Evolutionary conservation across 2,888 invertebrate genomes (phyloP), one percentile per base, ranked within the genome.

Genomic region (Carabus problematicus): DNA sequence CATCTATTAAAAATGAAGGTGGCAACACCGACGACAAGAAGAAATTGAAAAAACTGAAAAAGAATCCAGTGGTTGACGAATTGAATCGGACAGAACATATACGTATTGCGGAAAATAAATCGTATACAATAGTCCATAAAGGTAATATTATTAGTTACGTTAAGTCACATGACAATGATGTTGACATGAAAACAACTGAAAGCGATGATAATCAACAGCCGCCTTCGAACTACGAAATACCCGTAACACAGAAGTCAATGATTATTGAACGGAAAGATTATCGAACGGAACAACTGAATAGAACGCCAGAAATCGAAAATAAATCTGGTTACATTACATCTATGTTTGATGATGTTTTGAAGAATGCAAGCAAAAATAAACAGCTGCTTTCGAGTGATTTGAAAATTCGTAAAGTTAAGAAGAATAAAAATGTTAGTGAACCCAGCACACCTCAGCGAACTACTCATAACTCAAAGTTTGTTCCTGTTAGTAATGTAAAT

Each of bases 141-240:
- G 56, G 55, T 39, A 69, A 69, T 56, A 12, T 12, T 62, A 18
- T 62, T 29, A 62, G 56, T 45, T 69, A 69, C 45, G 56, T 69
- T 12, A 69, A 69, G 55, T 61, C 62, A 40, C 59, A 62, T 69
- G 69, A 69, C 56, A 69, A 62, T 55, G 69, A 69, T 62, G 60
- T 67, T 11, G 55, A 62, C 45, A 54, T 67, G 40, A 67, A 67
- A 67, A 52, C 59, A 52, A 61, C 69, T 8, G 62, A 69, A 55
- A 69, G 69, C 56, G 69, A 69, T 62, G 69, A 69, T 69, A 61
- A 69, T 62, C 69, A 62, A 42, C 60, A 68, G 60, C 19, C 52
- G 1, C 58, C 47, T 12, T 49, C 39, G 42, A 41, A 54, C 7
- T 11, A 45, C 14, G n/a, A 14, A 45, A 6, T 45, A 40, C 16